Percentiles rank a stretch among this genome's conserved stretches.
Evolutionary conservation across 2,888 invertebrate species (phyloP).

Genomic region (Stramonita haemastoma): DNA sequence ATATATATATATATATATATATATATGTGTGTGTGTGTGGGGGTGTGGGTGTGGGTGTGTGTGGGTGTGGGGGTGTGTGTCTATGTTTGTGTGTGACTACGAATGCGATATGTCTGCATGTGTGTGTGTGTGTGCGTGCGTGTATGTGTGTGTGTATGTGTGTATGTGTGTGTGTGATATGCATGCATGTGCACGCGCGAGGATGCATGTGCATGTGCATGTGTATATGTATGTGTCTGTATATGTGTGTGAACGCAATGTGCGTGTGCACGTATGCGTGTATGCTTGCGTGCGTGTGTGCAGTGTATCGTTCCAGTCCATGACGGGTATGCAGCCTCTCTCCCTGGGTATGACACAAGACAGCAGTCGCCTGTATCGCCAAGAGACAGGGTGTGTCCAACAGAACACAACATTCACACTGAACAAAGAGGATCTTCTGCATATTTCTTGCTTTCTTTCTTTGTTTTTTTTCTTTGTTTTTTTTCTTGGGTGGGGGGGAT

Average conservation of each 20-base stretch:
- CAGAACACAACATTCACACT: neutral
- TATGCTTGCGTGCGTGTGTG: neutral
- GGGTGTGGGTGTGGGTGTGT: constrained; percentile 1
- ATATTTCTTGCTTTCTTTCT: no score
- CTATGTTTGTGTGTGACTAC: neutral
- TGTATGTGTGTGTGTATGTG: neutral
- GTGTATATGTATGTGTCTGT: neutral
- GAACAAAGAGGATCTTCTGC: no score
- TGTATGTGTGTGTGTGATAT: neutral
- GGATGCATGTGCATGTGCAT: neutral
- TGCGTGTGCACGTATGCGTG: neutral
- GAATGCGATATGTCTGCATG: neutral
- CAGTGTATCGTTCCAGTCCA: constrained; percentile 7
- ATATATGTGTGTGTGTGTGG: neutral
- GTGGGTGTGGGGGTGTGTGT: neutral
- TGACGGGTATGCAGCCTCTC: neutral
- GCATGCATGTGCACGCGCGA: neutral
- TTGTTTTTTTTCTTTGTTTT: no score
- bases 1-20: neutral
- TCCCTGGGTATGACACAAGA: neutral
- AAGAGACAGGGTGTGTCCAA: neutral
- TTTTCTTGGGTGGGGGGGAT: no score
- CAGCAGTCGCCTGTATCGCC: neutral
- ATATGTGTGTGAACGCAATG: neutral
- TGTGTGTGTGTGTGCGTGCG: neutral